These are phyloP conservation scores for Ptychodera flava DNA, from an alignment of 35 echinoderm and acorn worm species.

Conservation along the genomic window DNA sequence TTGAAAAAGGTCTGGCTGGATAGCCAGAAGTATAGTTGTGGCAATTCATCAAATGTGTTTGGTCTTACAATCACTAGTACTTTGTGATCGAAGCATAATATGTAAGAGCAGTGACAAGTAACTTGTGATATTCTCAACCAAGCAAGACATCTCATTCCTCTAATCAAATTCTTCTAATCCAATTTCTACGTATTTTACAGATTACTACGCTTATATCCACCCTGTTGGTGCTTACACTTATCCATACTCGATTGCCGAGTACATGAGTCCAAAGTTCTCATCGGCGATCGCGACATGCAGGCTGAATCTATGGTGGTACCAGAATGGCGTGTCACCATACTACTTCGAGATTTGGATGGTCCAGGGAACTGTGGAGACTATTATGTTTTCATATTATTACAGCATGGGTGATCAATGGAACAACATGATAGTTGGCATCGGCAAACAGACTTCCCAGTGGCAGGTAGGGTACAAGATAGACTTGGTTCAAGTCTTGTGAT, in stretches of 20 bases:
- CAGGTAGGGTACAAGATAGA: too few relatives aligned
- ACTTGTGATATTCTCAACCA: too few relatives aligned
- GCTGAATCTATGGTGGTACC: background rate
- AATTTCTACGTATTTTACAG: too few relatives aligned
- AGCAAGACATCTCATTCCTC: too few relatives aligned
- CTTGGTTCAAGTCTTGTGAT: too few relatives aligned
- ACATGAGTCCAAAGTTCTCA: background rate
- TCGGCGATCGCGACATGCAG: background rate
- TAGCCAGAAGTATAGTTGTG: too few relatives aligned
- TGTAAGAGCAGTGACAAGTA: too few relatives aligned
- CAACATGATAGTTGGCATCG: background rate
- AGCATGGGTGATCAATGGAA: background rate
- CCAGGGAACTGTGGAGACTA: background rate
- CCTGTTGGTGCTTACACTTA: background rate
- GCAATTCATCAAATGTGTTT: too few relatives aligned
- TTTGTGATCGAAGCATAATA: too few relatives aligned
- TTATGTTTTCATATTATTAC: background rate
- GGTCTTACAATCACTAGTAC: too few relatives aligned
- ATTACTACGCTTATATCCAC: background rate
- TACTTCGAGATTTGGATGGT: background rate
- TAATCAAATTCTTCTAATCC: background rate
- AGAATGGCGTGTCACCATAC: background rate
- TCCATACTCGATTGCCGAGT: background rate
- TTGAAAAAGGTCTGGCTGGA: too few relatives aligned
- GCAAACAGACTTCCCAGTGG: background rate